Conservation (phyloP, 2,113 vertebrate genomes). For the Sinocyclocheilus grahami region DNA sequence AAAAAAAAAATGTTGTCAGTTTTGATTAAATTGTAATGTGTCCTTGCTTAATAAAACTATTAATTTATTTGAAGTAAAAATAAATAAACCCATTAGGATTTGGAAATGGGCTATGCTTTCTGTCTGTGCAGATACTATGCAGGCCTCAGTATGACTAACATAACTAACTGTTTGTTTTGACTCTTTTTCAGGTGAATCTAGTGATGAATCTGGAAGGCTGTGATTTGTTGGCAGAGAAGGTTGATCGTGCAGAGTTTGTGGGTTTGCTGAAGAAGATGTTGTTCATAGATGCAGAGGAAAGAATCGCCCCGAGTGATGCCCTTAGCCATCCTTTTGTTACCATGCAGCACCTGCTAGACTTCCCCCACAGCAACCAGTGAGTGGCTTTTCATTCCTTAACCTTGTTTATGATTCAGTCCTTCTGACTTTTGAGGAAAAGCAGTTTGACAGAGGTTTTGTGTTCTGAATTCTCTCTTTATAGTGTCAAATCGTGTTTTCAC, state of each 20-base stretch:
- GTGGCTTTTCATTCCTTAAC: slow-evolving; percentile 42
- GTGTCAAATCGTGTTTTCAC: slow-evolving; percentile 98
- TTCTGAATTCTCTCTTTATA: slow-evolving; percentile 53
- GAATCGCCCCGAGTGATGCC: slow-evolving; percentile 89
- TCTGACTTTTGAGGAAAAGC: background rate
- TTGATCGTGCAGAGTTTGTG: slow-evolving; percentile 95
- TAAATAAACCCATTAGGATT: too few species aligned
- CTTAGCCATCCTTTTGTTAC: slow-evolving; percentile 95
- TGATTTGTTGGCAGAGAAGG: slow-evolving; percentile 94
- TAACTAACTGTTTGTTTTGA: background rate
- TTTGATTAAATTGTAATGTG: background rate
- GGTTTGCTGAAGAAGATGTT: slow-evolving; percentile 97
- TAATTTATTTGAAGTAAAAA: too few species aligned
- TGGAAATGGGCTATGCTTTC: too few species aligned
- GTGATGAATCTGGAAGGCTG: slow-evolving; percentile 98
- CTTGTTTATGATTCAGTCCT: background rate
- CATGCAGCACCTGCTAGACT: slow-evolving; percentile 98
- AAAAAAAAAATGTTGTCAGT: too few species aligned
- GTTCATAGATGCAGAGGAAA: slow-evolving; percentile 93
- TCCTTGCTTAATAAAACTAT: too few species aligned
- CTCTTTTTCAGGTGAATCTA: slow-evolving; percentile 88
- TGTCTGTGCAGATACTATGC: background rate
- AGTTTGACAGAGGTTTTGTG: background rate
- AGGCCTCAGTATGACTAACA: background rate
- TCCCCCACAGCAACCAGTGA: slow-evolving; percentile 98